phyloP scores from a whole-genome alignment of 1,140 invertebrate species.

The Lasioglossum baleicum region DNA sequence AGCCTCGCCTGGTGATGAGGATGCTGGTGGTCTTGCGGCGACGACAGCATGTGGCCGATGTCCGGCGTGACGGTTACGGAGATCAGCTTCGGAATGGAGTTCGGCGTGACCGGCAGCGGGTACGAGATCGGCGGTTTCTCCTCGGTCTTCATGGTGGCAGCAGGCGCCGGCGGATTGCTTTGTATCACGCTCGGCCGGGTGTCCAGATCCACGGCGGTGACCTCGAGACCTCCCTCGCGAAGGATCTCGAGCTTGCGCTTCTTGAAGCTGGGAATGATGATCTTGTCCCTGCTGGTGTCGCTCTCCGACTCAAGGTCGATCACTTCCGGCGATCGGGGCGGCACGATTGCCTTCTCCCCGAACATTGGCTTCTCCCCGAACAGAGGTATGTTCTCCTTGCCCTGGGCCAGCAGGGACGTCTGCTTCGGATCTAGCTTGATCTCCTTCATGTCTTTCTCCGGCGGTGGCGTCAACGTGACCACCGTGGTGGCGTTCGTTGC shows the following conservation, averaged over 20 bases:
- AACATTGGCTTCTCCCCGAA: constrained; percentile 76
- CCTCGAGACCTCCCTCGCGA: constrained; percentile 86
- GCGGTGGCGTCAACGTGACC: constrained; percentile 74
- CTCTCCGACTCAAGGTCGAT: constrained; percentile 82
- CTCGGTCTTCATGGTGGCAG: constrained; percentile 62
- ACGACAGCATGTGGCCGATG: constrained; percentile 79
- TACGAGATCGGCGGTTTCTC: constrained; percentile 61
- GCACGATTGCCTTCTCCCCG: constrained; percentile 68
- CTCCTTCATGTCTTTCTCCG: constrained; percentile 76
- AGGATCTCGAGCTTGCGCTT: constrained; percentile 87
- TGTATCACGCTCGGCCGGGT: constrained; percentile 70
- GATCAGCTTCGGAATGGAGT: constrained; percentile 74
- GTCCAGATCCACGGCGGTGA: constrained; percentile 82
- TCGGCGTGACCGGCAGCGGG: constrained; percentile 51
- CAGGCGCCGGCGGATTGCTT: constrained; percentile 60
- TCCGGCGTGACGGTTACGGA: constrained; percentile 81
- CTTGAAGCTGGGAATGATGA: constrained; percentile 81
- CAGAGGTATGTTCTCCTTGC: constrained; percentile 82
- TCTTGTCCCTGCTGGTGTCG: constrained; percentile 73
- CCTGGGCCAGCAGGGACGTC: constrained; percentile 77
- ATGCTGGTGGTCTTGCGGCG: constrained; percentile 62
- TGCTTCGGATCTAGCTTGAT: constrained; percentile 75
- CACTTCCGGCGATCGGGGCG: constrained; percentile 83
- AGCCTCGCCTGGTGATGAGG: constrained; percentile 54
- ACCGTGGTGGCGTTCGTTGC: constrained; percentile 75